Base-by-base conservation (phyloP, 1,140 invertebrate species). In the Wasmannia auropunctata region DNA sequence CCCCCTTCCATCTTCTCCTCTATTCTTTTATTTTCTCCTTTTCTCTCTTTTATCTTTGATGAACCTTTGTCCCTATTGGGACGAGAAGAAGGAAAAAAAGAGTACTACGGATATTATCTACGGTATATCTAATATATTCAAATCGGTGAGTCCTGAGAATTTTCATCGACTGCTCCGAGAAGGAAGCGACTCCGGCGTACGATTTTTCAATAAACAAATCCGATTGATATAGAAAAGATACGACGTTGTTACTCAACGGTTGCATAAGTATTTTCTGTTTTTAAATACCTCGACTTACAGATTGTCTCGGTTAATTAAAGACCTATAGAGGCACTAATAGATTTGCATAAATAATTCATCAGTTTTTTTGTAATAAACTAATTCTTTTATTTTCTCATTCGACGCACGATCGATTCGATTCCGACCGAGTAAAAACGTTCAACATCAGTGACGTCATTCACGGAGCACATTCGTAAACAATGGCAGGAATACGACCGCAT, bases 401-500 rank as follows among this genome's bases (percentile, higher is more conserved):
- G 43, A 8, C 11, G 19, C 22, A 28, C 5, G n/a, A 46, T n/a
- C 8, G 25, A 72, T 34, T 58, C 14, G 37, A 72, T 43, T 58
- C 28, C 19, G 25, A 8, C 6, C 14, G 25, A 72, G 43, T n/a
- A 51, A 11, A 28, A 58, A 25, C 40, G 37, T 2, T 34, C n/a
- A 5, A 54, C 34, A 74, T 43, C 25, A 14, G 46, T 58, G n/a
- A 58, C 37, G 25, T 43, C 62, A 43, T 31, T 74, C 40, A 25
- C 7, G 2, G n/a, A 40, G 11, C 19, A 22, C 25, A 43, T 72
- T 60, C 25, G 37, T 83, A 83, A 83, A 74, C 51, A 83, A 43
- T 58, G 51, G 74, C 54, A 65, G 16, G 51, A 83, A 74, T 83
- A 69, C 10, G n/a, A 83, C 16, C 19, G 5, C 67, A 58, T 72